These are phyloP conservation scores for Synaphobranchus kaupii DNA, from an alignment of 2,797 vertebrate species.

Conservation along the genomic window DNA sequence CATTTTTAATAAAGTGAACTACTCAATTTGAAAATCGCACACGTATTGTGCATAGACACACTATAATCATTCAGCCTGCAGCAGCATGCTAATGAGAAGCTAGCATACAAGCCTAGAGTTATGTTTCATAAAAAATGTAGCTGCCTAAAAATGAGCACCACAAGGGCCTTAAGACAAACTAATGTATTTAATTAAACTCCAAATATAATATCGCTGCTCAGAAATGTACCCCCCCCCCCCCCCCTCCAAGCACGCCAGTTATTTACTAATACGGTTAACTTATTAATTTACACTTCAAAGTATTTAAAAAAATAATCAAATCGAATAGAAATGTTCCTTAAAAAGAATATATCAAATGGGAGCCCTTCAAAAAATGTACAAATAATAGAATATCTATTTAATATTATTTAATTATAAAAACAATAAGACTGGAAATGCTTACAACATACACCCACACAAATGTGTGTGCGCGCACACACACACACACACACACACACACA, in stretches of 20 bases:
- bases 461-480: not conserved
- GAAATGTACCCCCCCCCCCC: slow-evolving; percentile 19
- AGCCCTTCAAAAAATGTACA: not conserved
- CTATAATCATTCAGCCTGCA: slow-evolving; percentile 38
- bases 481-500: not conserved
- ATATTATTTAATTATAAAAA: too few species aligned
- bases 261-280: slow-evolving; percentile 37
- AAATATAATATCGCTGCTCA: slow-evolving; percentile 23
- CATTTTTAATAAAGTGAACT: slow-evolving; percentile 23
- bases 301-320: slow-evolving; percentile 8
- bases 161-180: slow-evolving; percentile 55
- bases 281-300: slow-evolving; percentile 42
- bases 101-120: slow-evolving; percentile 35
- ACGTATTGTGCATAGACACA: slow-evolving; percentile 16
- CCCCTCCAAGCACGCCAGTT: slow-evolving; percentile 43
- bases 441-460: not conserved
- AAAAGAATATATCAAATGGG: not conserved
- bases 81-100: slow-evolving; percentile 50
- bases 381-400: too few species aligned
- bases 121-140: slow-evolving; percentile 58
- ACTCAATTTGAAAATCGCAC: slow-evolving; percentile 18
- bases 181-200: slow-evolving; percentile 52
- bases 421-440: not conserved
- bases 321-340: not conserved
- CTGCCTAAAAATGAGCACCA: slow-evolving; percentile 49